Base-by-base conservation (phyloP, 2,888 invertebrate genomes). In the Dynastes grantii region DNA sequence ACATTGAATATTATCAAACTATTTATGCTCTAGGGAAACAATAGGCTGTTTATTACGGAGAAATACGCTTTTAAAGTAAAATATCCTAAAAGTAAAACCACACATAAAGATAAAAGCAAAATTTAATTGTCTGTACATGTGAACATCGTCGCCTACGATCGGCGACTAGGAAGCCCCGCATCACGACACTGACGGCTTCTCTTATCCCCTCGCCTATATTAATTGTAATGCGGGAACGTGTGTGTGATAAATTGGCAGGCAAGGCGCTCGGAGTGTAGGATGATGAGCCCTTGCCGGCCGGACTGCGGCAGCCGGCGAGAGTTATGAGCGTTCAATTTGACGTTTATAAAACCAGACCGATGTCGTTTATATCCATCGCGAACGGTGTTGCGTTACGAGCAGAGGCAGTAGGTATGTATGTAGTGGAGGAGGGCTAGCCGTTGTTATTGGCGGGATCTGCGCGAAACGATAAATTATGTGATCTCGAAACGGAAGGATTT, bases 241-340 rank as follows among this genome's bases (percentile, higher is more conserved):
- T 58, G 55, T 58, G 55, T 58, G 55, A 58, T 58, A 58, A 58
- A 58, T 58, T 58, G 55, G 22, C 55, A 45, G 5, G 32, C 32
- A 58, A 58, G 55, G 55, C 55, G 55, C 22, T 27, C n/a, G 11
- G 55, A 58, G 55, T 58, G 55, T 58, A 58, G 55, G 55, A 58
- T 53, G 53, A n/a, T 8, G n/a, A 3, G 53, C n/a, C 45, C 11
- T 45, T 11, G 45, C 45, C 11, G 11, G 45, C 11, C 45, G 8
- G 45, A 45, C 8, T 45, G 11, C 45, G 45, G 11, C 53, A 53
- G 53, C 53, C n/a, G 5, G 53, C 53, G 22, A 67, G 65, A 67
- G 40, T 67, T 67, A 67, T 67, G 65, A 45, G 65, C 45, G 65
- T 40, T 45, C 65, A 67, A 67, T 67, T 67, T 67, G 65, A 40